Conservation (phyloP, 2,113 vertebrate species). For the Axis porcinus region DNA sequence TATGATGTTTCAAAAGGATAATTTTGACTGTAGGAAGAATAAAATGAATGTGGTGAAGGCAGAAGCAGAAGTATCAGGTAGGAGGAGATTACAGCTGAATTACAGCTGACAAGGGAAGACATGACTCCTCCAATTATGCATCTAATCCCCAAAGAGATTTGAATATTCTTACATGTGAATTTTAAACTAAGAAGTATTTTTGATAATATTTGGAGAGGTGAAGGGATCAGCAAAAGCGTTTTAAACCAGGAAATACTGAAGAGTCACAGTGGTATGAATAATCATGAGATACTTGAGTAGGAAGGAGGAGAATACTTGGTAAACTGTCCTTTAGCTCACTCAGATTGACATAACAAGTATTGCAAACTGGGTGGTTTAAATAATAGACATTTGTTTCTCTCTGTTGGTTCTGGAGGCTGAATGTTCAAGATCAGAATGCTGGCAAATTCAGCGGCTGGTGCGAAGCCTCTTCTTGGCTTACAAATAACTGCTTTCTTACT, state of each 20-base stretch:
- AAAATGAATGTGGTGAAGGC: not conserved
- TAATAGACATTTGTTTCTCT: not conserved
- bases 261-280: not conserved
- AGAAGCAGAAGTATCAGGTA: not conserved
- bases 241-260: not conserved
- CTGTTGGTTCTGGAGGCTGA: not conserved
- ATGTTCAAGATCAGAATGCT: not conserved
- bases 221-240: not conserved
- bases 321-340: not conserved
- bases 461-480: not conserved
- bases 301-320: not conserved
- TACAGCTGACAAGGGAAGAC: not conserved
- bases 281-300: not conserved
- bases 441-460: not conserved
- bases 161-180: not conserved
- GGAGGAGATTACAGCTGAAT: not conserved
- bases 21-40: not conserved
- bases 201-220: not conserved
- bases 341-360: not conserved
- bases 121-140: too few relatives aligned
- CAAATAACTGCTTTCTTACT: not conserved
- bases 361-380: not conserved
- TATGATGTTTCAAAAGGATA: not conserved
- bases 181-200: not conserved
- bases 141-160: not conserved